Conservation (phyloP, 2,888 invertebrate species). For the Noctuana brunneofusca region DNA sequence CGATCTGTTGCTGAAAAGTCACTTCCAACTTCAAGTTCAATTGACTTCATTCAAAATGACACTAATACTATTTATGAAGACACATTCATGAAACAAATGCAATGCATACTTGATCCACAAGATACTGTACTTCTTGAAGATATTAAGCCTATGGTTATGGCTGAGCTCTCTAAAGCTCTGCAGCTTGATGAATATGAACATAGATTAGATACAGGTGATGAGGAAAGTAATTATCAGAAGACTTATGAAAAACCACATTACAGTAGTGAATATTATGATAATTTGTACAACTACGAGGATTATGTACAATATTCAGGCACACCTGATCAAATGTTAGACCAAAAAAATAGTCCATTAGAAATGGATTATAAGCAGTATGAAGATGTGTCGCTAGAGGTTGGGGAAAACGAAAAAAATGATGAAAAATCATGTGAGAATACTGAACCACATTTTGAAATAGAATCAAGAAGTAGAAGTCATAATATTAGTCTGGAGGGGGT, state of each 20-base stretch:
- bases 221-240: constrained; percentile 39
- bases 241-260: constrained; percentile 27
- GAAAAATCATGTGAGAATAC: constrained; percentile 38
- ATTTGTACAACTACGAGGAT: constrained; percentile 24
- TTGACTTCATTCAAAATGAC: constrained; percentile 81
- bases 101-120: constrained; percentile 82
- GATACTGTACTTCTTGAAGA: constrained; percentile 81
- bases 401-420: constrained; percentile 37
- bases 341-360: constrained; percentile 5
- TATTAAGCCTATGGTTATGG: constrained; percentile 83
- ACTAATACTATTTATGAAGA: constrained; percentile 86
- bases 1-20: constrained; percentile 77
- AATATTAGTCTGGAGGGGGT: constrained; percentile 41
- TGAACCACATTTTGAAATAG: constrained; percentile 52
- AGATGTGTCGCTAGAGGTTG: constrained; percentile 32
- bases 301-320: constrained; percentile 40
- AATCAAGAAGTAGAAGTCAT: constrained; percentile 44
- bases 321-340: constrained; percentile 1
- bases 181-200: constrained; percentile 69
- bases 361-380: not conserved
- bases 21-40: constrained; percentile 56
- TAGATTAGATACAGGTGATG: constrained; percentile 48
- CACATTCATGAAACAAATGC: constrained; percentile 89
- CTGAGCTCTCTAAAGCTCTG: constrained; percentile 82
- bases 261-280: constrained; percentile 25